Percentiles rank a stretch among this genome's conserved stretches.
Evolutionary conservation across 2,797 vertebrate species (phyloP).

Genomic region (Pantherophis vulpinus): DNA sequence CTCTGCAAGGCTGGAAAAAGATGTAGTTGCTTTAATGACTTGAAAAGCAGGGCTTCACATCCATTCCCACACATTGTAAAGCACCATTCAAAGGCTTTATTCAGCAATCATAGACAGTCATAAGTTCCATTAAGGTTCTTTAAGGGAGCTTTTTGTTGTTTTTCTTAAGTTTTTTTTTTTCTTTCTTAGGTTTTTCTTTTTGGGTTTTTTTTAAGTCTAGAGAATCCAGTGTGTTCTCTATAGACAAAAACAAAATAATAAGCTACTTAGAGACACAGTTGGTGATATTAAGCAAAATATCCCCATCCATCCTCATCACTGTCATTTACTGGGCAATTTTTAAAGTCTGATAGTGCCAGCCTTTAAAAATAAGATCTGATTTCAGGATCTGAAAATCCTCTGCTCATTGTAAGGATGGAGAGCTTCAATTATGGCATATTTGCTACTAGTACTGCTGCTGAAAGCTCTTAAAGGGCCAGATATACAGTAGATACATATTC

Average conservation of each 20-base stretch:
- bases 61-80: neutral
- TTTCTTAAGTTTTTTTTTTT: neutral
- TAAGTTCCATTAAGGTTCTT: neutral
- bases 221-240: neutral
- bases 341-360: neutral
- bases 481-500: neutral
- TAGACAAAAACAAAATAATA: conserved; percentile 33
- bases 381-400: conserved; percentile 14
- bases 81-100: neutral
- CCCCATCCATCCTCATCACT: conserved; percentile 22
- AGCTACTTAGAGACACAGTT: conserved; percentile 10
- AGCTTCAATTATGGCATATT: neutral
- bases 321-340: conserved; percentile 19
- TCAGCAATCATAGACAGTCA: neutral
- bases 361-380: neutral
- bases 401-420: neutral
- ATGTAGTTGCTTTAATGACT: neutral
- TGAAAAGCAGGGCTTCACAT: neutral
- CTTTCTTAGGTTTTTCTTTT: neutral
- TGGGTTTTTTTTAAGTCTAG: neutral
- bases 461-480: neutral
- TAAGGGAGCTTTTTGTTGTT: neutral
- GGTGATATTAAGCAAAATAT: conserved; percentile 13
- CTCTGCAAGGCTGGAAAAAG: neutral
- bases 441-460: neutral